Base-by-base conservation (phyloP, 1,140 invertebrate genomes). In the Drosophila subobscura region DNA sequence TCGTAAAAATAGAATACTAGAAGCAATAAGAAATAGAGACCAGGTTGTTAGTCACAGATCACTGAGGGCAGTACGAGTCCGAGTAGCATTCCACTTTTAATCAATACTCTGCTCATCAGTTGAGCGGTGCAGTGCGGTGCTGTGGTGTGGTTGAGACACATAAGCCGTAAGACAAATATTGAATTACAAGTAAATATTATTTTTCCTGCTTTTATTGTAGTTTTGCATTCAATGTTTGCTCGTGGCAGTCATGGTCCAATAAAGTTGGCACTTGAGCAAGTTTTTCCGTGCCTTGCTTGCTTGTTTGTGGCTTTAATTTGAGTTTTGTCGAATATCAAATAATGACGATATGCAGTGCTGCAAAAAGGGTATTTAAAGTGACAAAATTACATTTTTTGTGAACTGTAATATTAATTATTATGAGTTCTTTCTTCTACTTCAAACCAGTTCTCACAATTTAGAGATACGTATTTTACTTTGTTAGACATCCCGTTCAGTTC, bases 121-220 rank as follows among this genome's bases (percentile, higher is more conserved):
- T 16, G 60, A 10, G 20, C 25, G 57, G n/a, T 41, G 5, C 5
- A 5, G 25, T 27, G 25, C 29, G 29, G 8, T 3, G 29, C 29
- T 27, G 25, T 8, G 29, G 8, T 3, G 29, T 8, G 8, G 8
- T 33, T 8, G 29, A 37, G 53, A 54, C 33, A 67, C 22, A 46
- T 46, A 46, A 47, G 27, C 22, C 33, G 22, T 72, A 56, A 52
- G 58, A 51, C 56, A 77, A 79, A 76, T 85, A 84, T 84, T 84
- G 50, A 51, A 59, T 84, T 79, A 65, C 63, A 76, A 54, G 14
- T 47, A 84, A 77, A 77, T 85, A 80, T 67, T 80, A 73, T 77
- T 60, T 83, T 79, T 60, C 70, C 67, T 53, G 42, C 42, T 47
- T 64, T 52, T 54, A n/a, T 7, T 41, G 6, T 74, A 52, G 60